These are phyloP conservation scores for Lamellibrachia columna DNA, from an alignment of 2,888 invertebrate genomes.

Conservation along the genomic window DNA sequence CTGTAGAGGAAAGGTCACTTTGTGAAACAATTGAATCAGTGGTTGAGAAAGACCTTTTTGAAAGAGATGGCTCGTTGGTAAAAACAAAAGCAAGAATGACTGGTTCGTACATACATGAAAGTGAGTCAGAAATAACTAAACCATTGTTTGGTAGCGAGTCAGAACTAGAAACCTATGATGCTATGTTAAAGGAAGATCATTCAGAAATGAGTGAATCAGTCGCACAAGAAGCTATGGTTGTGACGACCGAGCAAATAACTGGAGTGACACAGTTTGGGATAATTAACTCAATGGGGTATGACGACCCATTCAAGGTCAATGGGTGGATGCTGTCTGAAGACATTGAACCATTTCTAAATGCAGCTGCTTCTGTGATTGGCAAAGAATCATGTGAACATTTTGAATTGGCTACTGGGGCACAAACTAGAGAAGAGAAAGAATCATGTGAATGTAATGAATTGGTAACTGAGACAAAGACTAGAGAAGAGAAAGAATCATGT, in stretches of 20 bases:
- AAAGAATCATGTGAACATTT: background rate
- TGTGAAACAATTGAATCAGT: background rate
- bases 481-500: background rate
- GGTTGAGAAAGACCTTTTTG: background rate
- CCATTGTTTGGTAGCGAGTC: background rate
- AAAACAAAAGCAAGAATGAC: background rate
- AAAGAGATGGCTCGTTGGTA: background rate
- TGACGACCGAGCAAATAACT: background rate
- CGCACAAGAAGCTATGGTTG: background rate
- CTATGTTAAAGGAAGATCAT: background rate
- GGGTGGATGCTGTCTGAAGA: slow-evolving; percentile 5
- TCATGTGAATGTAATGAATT: no score
- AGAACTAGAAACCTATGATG: background rate
- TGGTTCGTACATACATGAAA: background rate
- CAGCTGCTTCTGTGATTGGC: background rate
- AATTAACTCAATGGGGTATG: background rate
- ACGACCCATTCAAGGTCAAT: background rate
- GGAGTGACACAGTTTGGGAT: background rate
- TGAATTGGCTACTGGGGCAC: background rate
- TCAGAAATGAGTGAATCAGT: background rate
- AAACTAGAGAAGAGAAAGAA: no score
- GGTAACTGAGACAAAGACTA: background rate
- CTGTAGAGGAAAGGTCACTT: background rate
- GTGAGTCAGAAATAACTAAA: background rate
- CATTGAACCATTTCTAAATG: background rate